Base-by-base conservation (phyloP, 2,888 invertebrate species). In the Plagodis pulveraria region DNA sequence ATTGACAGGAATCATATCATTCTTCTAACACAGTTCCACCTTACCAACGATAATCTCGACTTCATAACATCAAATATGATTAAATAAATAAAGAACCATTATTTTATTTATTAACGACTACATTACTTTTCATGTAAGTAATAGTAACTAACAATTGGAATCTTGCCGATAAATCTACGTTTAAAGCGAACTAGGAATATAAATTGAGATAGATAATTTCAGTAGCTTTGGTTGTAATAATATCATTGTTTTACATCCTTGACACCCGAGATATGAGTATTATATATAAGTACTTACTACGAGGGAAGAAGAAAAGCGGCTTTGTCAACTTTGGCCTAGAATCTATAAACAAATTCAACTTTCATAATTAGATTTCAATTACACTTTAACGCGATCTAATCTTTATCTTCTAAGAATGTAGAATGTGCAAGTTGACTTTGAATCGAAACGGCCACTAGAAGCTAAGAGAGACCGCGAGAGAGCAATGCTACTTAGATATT, bases 101-200 rank as follows among this genome's bases (percentile, higher is more conserved):
- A 72, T 65, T 65, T 71, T 70, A 76, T 59, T 58, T 71, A 78
- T 78, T 78, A 86, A 66, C 67, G 80, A 76, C 83, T 89, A 89
- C 78, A 77, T 83, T 83, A 84, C 83, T 86, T 86, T 88, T 84
- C 80, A 76, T 78, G 77, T 79, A 76, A 81, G 77, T 79, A 76
- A 81, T 79, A 85, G 80, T 85, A 84, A 86, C 83, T 88, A 87
- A 87, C 82, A 85, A 89, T 85, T 91, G 90, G 91, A 91, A 89
- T 87, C 82, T 81, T 88, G 87, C 88, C 89, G 84, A 90, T 91
- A 89, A 83, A 86, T 78, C 89, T 92, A 92, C 84, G 73, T 83
- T 61, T 91, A 91, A 91, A 91, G 91, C 91, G 86, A 89, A 88
- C 89, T 91, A 92, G 91, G 91, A 91, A 91, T 92, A 91, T 82